Percentiles rank a stretch among this genome's conserved stretches.
These are phyloP conservation scores for Sialis lutaria DNA, from an alignment of 2,888 invertebrate species.

Conservation along the genomic window DNA sequence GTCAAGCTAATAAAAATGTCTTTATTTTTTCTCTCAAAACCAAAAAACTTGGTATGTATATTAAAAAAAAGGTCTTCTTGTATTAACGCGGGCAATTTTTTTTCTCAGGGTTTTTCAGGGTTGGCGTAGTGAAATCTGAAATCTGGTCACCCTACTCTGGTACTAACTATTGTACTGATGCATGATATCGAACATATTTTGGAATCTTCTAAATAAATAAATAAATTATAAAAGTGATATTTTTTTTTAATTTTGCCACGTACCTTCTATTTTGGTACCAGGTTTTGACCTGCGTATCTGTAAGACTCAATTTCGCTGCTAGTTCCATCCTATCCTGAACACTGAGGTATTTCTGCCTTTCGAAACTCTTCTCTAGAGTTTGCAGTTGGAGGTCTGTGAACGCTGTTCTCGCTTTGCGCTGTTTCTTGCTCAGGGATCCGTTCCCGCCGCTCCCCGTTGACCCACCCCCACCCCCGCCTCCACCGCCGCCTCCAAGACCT, in stretches of 20 bases:
- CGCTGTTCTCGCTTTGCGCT: constrained; percentile 90
- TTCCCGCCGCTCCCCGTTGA: constrained; percentile 14
- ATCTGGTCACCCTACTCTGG: too few species aligned
- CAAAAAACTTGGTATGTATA: too few species aligned
- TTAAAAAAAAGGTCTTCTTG: too few species aligned
- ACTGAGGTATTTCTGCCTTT: constrained; percentile 90
- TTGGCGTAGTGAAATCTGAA: too few species aligned
- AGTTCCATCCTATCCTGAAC: constrained; percentile 97
- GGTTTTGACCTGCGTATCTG: constrained; percentile 99
- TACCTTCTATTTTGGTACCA: constrained; percentile 99
- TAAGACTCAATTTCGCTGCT: constrained; percentile 86
- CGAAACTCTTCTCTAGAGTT: constrained; percentile 92
- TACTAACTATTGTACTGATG: too few species aligned
- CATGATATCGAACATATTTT: too few species aligned
- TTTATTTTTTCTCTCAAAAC: too few species aligned
- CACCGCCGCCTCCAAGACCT: constrained; percentile 22
- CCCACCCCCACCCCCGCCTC: constrained; percentile 16
- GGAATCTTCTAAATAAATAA: too few species aligned
- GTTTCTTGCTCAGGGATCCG: constrained; percentile 62
- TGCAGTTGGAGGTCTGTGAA: constrained; percentile 98
- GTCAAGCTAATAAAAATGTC: too few species aligned
- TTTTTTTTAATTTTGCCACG: constrained; percentile 24
- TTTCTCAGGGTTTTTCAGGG: too few species aligned
- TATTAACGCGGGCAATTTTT: too few species aligned
- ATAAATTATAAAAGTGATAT: too few species aligned